A percentile compares a stretch with the other conserved stretches of the same genome.
Conservation (phyloP, 2,113 vertebrate species). For the Leucosticte australis region DNA sequence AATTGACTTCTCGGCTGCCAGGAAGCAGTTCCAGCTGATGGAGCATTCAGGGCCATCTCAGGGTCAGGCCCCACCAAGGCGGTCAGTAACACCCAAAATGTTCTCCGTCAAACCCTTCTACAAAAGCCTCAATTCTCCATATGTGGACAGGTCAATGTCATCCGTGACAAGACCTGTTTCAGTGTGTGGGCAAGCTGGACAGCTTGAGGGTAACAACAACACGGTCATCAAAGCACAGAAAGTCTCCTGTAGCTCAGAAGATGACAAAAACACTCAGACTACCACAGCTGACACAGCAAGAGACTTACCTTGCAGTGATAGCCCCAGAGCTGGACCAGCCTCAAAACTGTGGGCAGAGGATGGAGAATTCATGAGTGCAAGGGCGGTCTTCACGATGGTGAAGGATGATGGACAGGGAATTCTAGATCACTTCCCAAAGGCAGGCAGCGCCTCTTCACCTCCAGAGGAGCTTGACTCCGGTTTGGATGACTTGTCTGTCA, state of each 20-base stretch:
- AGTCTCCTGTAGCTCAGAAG: constrained; percentile 55
- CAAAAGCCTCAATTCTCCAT: constrained; percentile 71
- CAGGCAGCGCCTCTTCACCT: constrained; percentile 72
- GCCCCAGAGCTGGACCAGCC: constrained; percentile 65
- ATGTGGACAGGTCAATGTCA: constrained; percentile 58
- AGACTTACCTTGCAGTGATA: constrained; percentile 48
- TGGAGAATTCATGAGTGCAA: constrained; percentile 87
- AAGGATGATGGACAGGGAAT: constrained; percentile 86
- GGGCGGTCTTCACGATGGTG: constrained; percentile 86
- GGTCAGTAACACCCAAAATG: constrained; percentile 82
- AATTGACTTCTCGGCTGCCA: constrained; percentile 90
- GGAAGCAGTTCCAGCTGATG: constrained; percentile 91
- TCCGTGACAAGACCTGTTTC: constrained; percentile 50
- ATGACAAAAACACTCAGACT: not conserved
- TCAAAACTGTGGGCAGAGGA: constrained; percentile 84
- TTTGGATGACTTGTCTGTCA: constrained; percentile 89
- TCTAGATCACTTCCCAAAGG: constrained; percentile 74
- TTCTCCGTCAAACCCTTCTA: constrained; percentile 92
- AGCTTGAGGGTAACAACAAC: constrained; percentile 32
- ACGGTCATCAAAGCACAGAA: constrained; percentile 67
- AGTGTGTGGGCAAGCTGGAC: not conserved
- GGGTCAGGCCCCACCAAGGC: constrained; percentile 61
- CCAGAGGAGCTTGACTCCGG: constrained; percentile 93
- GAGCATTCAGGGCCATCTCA: constrained; percentile 72
- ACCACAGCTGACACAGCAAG: not conserved